Base-by-base conservation (phyloP, 2,113 vertebrate species). In the Arenaria interpres region DNA sequence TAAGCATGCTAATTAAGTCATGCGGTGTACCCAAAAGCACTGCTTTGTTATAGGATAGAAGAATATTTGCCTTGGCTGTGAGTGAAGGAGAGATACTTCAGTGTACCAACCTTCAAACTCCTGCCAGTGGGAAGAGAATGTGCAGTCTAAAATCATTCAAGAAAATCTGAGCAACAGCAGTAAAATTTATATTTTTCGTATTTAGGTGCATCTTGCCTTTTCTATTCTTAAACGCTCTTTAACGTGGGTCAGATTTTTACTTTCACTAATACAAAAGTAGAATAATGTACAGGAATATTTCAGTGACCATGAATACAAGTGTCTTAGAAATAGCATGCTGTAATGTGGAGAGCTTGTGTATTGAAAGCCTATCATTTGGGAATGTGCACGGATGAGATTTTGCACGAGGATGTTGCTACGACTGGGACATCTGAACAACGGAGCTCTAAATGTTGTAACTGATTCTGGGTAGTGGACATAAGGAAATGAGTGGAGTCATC, bases 271-370 rank as follows among this genome's bases (percentile, higher is more conserved):
- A 5, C 0, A 13, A 48, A 21, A 56, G 39, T 54, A 43, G 12
- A 37, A 0, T 60, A 54, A 45, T 15, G 5, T 56, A 13, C 43
- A 50, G 39, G 27, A 88, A 6, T 54, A 11, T 28, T 62, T 77
- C 17, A 41, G 48, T 76, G 81, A 4, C 33, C 17, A 0, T 20
- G 43, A 54, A 20, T 50, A 10, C 43, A 32, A 6, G 15, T n/a
- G 22, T 24, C 53, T 41, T 43, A 51, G 43, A 54, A 79, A 33
- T 37, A 18, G 25, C 7, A 2, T 48, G 24, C 8, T 78, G 15
- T 56, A n/a, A 30, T 0, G 0, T 25, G 33, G 30, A 43, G 28
- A 76, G 62, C 45, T 64, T 1, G 0, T 12, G 1, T 7, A 16
- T 32, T 50, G 41, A 21, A 71, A 60, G 39, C 8, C 19, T 35